phyloP scores from a whole-genome alignment of 2,797 vertebrate species.

The Coregonus ussuriensis region DNA sequence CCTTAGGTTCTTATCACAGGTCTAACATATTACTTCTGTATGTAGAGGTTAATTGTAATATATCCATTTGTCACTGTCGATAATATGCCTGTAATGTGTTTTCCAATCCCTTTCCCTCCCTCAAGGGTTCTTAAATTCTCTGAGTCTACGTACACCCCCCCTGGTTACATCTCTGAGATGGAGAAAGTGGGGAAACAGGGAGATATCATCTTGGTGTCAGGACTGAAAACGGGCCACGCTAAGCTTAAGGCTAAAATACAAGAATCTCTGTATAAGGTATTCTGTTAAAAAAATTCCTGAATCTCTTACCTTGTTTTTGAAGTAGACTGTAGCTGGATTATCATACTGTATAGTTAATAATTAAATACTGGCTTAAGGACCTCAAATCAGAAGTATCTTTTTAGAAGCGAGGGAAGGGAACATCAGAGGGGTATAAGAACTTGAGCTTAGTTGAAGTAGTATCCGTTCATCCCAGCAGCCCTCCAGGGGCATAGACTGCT shows the following conservation, averaged over 20 bases:
- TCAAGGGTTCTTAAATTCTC: slow-evolving; percentile 90
- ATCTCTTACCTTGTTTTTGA: not conserved
- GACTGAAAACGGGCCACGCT: slow-evolving; percentile 93
- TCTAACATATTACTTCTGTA: not conserved
- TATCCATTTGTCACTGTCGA: not conserved
- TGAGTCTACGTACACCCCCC: slow-evolving; percentile 93
- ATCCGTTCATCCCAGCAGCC: not conserved
- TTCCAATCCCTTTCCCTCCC: not conserved
- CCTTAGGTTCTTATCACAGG: not conserved
- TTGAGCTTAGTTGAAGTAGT: slow-evolving; percentile 19
- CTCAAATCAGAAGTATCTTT: slow-evolving; percentile 6
- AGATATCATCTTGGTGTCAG: slow-evolving; percentile 80
- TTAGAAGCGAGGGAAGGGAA: slow-evolving; percentile 5
- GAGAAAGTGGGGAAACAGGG: slow-evolving; percentile 88
- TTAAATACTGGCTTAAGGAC: not conserved
- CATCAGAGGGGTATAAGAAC: not conserved
- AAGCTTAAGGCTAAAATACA: slow-evolving; percentile 91
- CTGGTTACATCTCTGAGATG: slow-evolving; percentile 92
- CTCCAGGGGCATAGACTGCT: slow-evolving; percentile 8
- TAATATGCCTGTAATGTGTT: not conserved
- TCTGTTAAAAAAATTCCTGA: not conserved
- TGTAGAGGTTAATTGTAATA: not conserved
- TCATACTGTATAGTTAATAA: slow-evolving; percentile 9
- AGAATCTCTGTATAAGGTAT: slow-evolving; percentile 88
- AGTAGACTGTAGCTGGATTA: slow-evolving; percentile 6